Percentiles rank a stretch among this genome's conserved stretches.
phyloP scores from a whole-genome alignment of 1,140 invertebrate species.

The Spodoptera frugiperda region DNA sequence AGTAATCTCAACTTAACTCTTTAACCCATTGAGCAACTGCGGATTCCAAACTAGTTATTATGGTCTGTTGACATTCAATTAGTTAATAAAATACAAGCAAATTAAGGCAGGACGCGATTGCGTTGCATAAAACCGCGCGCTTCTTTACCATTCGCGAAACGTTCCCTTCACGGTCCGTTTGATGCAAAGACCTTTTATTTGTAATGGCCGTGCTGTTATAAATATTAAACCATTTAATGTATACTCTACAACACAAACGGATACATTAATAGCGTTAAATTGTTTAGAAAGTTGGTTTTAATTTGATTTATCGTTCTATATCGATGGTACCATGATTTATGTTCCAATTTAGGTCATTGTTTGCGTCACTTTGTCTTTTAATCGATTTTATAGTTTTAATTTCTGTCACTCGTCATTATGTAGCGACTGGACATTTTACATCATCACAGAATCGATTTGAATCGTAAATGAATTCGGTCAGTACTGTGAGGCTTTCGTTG shows the following conservation, averaged over 20 bases:
- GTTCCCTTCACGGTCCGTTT: conserved; percentile 41
- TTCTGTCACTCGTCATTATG: background rate
- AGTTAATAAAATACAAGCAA: conserved; percentile 1
- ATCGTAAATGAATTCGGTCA: background rate
- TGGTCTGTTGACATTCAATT: conserved; percentile 27
- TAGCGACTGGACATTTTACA: background rate
- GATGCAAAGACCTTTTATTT: conserved; percentile 24
- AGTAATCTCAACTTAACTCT: conserved; percentile 5
- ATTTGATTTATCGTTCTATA: conserved; percentile 9
- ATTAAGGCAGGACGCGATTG: conserved; percentile 34
- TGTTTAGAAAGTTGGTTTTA: conserved; percentile 26
- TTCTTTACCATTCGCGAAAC: conserved; percentile 40
- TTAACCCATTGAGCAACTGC: conserved; percentile 20
- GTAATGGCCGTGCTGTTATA: conserved; percentile 22
- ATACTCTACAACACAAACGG: conserved; percentile 10
- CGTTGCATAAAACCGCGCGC: conserved; percentile 31
- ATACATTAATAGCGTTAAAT: conserved; percentile 37
- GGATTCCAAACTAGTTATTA: conserved; percentile 31
- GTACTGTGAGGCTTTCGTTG: background rate
- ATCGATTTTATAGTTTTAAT: conserved; percentile 8
- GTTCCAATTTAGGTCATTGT: background rate
- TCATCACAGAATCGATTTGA: background rate
- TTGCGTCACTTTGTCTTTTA: background rate
- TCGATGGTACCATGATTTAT: background rate
- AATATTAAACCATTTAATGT: conserved; percentile 42